A percentile compares a stretch with the other conserved stretches of the same genome.
phyloP scores from a whole-genome alignment of 2,797 vertebrate genomes.

The Eleutherodactylus coqui region DNA sequence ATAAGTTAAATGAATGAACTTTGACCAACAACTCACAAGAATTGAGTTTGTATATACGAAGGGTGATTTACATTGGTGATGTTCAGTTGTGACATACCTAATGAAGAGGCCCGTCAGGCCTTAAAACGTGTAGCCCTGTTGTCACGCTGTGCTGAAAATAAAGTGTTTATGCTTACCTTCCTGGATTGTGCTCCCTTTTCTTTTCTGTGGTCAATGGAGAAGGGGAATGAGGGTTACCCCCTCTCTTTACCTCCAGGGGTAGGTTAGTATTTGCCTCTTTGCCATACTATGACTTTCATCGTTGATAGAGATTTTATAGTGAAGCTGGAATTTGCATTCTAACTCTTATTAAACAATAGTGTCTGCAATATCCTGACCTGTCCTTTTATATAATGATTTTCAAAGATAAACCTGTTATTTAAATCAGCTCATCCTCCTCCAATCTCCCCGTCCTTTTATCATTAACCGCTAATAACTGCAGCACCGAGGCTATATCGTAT shows the following conservation, averaged over 20 bases:
- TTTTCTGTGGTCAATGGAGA: too few relatives aligned
- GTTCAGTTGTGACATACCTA: too few relatives aligned
- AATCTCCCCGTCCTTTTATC: neutral
- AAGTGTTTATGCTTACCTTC: too few relatives aligned
- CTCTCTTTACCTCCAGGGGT: neutral
- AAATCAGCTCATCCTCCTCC: neutral
- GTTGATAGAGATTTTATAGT: neutral
- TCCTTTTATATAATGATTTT: conserved; percentile 6
- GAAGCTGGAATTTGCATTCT: neutral
- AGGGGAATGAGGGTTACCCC: neutral
- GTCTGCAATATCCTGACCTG: neutral
- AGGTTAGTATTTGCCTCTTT: neutral
- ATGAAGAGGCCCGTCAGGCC: too few relatives aligned
- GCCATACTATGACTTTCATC: neutral
- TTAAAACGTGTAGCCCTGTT: too few relatives aligned
- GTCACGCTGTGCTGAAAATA: too few relatives aligned
- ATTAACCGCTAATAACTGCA: neutral
- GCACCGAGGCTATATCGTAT: neutral
- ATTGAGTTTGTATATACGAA: too few relatives aligned
- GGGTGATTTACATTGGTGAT: too few relatives aligned
- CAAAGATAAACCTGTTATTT: neutral
- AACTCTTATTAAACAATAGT: neutral
- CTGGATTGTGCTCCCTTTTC: too few relatives aligned
- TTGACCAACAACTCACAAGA: too few relatives aligned
- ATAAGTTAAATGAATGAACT: too few relatives aligned